A percentile compares a stretch with the other conserved stretches of the same genome.
Conservation (phyloP, 2,888 invertebrate genomes). For the Drepana falcataria region DNA sequence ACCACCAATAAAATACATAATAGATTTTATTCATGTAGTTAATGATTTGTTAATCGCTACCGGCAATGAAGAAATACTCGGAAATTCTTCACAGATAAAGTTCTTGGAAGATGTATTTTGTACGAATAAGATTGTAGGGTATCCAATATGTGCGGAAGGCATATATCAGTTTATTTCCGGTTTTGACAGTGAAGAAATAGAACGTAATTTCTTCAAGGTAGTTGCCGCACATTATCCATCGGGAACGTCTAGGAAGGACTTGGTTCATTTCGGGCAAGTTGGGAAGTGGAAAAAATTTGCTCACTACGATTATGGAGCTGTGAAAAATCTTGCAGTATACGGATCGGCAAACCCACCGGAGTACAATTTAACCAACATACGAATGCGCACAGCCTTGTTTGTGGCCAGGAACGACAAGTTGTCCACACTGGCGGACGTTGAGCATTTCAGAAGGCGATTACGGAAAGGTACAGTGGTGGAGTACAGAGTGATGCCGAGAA, state of each 20-base stretch:
- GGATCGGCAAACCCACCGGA: not conserved
- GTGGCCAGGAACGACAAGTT: not conserved
- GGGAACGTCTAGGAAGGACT: slow-evolving; percentile 35
- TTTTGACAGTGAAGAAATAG: slow-evolving; percentile 25
- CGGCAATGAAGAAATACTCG: not conserved
- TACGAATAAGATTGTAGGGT: not conserved
- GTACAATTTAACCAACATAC: not conserved
- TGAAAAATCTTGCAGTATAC: not conserved
- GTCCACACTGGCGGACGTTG: not conserved
- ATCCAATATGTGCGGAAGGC: not conserved
- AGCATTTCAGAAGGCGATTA: not conserved
- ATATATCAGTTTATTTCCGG: slow-evolving; percentile 2
- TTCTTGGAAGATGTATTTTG: too few species aligned
- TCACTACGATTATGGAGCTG: slow-evolving; percentile 18
- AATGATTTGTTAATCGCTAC: not conserved
- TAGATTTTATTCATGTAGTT: not conserved
- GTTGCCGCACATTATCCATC: slow-evolving; percentile 31
- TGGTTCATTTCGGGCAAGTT: slow-evolving; percentile 37
- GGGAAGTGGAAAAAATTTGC: slow-evolving; percentile 25
- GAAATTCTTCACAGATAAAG: not conserved
- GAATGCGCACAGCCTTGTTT: not conserved
- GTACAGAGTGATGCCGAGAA: not conserved
- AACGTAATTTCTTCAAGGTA: slow-evolving; percentile 23
- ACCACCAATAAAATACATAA: not conserved
- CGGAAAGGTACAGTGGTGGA: not conserved